Evolutionary conservation across 2,888 invertebrate species (phyloP).

Genomic region (Orthosia gothica): DNA sequence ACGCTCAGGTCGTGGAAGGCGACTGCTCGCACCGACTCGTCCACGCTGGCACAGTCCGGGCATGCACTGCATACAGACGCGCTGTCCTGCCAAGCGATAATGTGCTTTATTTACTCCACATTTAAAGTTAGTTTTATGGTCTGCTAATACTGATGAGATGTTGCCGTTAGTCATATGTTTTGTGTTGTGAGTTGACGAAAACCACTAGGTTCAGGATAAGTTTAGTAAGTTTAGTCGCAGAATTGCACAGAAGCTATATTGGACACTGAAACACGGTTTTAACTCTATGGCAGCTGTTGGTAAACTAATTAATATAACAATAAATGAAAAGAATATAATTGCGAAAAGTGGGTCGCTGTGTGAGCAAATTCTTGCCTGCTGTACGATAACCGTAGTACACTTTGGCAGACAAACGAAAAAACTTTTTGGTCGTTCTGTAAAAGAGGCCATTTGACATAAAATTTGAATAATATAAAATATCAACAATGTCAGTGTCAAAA

Average conservation of each 20-base stretch:
- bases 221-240: too few species aligned
- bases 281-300: not conserved
- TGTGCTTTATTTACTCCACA: conserved; percentile 80
- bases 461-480: not conserved
- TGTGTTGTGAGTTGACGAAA: not conserved
- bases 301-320: conserved; percentile 3
- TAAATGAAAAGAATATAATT: not conserved
- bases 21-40: conserved; percentile 82
- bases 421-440: not conserved
- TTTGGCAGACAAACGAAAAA: not conserved
- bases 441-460: not conserved
- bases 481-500: conserved; percentile 44
- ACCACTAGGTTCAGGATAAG: not conserved
- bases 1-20: conserved; percentile 95
- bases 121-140: conserved; percentile 25
- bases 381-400: not conserved
- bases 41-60: conserved; percentile 88
- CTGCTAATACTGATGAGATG: not conserved
- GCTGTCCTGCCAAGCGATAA: conserved; percentile 90
- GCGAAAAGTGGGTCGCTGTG: not conserved
- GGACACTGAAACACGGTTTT: not conserved
- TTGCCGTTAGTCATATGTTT: not conserved
- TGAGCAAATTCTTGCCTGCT: not conserved
- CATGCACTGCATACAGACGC: conserved; percentile 91
- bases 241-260: not conserved